Conservation (phyloP, 2,113 vertebrate species). For the Dermatemys mawii region DNA sequence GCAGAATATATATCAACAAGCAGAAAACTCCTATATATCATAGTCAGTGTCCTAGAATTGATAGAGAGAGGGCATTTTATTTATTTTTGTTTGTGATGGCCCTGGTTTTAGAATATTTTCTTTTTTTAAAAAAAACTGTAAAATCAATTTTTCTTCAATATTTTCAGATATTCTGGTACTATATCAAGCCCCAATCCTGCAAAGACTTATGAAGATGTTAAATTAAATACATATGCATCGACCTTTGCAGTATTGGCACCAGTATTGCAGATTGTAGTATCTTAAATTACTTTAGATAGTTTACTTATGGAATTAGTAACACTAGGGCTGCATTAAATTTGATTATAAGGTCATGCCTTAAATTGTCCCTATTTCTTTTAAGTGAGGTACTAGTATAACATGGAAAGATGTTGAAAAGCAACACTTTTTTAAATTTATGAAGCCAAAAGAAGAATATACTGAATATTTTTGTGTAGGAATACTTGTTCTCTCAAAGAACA, state of each 20-base stretch:
- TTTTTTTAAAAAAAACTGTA: neutral
- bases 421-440: neutral
- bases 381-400: neutral
- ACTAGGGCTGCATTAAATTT: neutral
- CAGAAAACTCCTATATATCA: conserved; percentile 28
- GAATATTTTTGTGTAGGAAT: neutral
- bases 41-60: neutral
- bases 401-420: neutral
- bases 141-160: neutral
- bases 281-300: neutral
- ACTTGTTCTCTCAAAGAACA: neutral
- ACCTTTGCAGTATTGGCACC: neutral
- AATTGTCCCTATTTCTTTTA: neutral
- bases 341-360: neutral
- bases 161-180: neutral
- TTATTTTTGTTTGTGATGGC: neutral
- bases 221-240: neutral
- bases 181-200: neutral
- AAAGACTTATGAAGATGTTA: neutral
- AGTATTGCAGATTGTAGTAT: neutral
- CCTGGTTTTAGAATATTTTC: neutral
- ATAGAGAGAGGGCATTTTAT: neutral
- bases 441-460: neutral
- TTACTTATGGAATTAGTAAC: neutral
- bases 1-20: conserved; percentile 63